Base-by-base conservation (phyloP, 1,140 invertebrate species). In the Atopsyche davidsoni region DNA sequence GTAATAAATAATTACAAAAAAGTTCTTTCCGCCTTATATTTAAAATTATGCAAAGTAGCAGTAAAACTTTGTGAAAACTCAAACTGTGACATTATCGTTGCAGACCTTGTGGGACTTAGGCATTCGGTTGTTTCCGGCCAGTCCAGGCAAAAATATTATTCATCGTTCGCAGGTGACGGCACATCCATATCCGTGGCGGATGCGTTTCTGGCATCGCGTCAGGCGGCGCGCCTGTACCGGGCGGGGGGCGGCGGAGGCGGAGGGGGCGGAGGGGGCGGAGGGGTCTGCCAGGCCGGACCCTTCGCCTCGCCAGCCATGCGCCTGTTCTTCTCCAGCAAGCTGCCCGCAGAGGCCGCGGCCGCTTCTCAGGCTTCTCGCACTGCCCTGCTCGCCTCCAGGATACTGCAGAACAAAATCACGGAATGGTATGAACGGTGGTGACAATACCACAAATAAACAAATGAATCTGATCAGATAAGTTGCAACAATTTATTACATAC, bases 341-440 rank as follows among this genome's bases (percentile, higher is more conserved):
- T 43, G 3, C 4, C 16, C 14, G 34, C 43, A 4, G 46, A 53
- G 19, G 23, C 21, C 0, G 24, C 23, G 34, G 4, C 40, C 14
- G 24, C 46, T 7, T 34, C 25, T 9, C 34, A 38, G 10, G 19
- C 14, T 18, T 53, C 55, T 7, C 53, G 41, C 40, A 36, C 50
- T 23, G 46, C 24, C n/a, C 35, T 57, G n/a, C 17, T 53, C 2
- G 43, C 34, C 13, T 32, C 55, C 4, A 57, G 49, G 24, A 50
- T 57, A 43, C 28, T 57, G 24, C 51, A 53, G 23, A 57, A 57
- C 19, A 57, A 53, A 48, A 53, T 53, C n/a, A 34, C 40, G 3
- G 25, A 34, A 21, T 53, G 51, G 51, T 53, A 53, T 45, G 31
- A n/a, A n/a, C n/a, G n/a, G n/a, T n/a, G n/a, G n/a, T n/a, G n/a